Conservation (phyloP, 2,888 invertebrate species). For the Morpho helenor region DNA sequence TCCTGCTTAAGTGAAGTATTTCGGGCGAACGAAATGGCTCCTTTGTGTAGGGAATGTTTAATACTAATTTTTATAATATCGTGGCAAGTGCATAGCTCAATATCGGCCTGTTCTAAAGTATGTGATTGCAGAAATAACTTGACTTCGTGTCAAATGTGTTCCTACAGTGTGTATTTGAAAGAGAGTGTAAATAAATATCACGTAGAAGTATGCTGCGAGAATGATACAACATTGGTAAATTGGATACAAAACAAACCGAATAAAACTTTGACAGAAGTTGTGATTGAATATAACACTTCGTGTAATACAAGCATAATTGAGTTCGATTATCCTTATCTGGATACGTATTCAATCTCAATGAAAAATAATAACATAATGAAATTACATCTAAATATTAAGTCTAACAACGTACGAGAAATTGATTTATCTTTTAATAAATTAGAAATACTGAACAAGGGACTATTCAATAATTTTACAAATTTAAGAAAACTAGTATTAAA, state of each 20-base stretch:
- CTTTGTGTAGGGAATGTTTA: conserved; percentile 51
- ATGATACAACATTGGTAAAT: conserved; percentile 37
- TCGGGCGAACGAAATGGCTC: conserved; percentile 55
- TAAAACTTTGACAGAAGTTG: conserved; percentile 53
- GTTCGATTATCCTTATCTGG: conserved; percentile 48
- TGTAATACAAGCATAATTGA: conserved; percentile 52
- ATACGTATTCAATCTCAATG: conserved; percentile 51
- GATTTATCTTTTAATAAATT: conserved; percentile 81
- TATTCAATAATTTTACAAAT: conserved; percentile 76
- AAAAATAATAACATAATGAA: conserved; percentile 53
- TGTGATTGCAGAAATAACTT: conserved; percentile 48
- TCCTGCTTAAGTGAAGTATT: conserved; percentile 50
- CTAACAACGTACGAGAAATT: conserved; percentile 69
- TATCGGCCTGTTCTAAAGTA: conserved; percentile 51
- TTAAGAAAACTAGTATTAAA: conserved; percentile 84
- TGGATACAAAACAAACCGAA: conserved; percentile 49
- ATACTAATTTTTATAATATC: conserved; percentile 55
- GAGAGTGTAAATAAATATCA: conserved; percentile 47
- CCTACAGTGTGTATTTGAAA: conserved; percentile 55
- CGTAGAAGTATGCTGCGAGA: conserved; percentile 53
- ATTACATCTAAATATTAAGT: conserved; percentile 50
- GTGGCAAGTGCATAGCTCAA: conserved; percentile 55
- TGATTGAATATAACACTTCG: conserved; percentile 38
- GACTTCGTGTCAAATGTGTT: conserved; percentile 52
- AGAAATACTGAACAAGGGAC: conserved; percentile 66